These are phyloP conservation scores for Amphiprion ocellaris DNA, from an alignment of 2,113 vertebrate genomes.

Conservation along the genomic window DNA sequence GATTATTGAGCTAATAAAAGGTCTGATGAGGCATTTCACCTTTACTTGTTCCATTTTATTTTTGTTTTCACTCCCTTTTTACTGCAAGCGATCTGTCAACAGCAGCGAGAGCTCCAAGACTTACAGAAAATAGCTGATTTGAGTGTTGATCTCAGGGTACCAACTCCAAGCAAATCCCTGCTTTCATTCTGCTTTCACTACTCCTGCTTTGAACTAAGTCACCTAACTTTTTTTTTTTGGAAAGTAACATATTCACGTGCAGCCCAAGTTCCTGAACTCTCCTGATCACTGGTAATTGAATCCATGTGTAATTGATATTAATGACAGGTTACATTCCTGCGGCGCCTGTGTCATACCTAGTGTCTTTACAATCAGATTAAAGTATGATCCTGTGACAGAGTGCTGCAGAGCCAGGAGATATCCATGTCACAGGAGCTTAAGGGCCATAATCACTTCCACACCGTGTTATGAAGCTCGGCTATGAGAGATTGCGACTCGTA, in stretches of 20 bases:
- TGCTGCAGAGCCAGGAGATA: slow-evolving; percentile 73
- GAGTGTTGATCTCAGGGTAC: background rate
- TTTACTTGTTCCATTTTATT: slow-evolving; percentile 65
- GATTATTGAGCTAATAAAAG: slow-evolving; percentile 76
- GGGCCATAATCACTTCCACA: slow-evolving; percentile 84
- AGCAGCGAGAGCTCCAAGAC: slow-evolving; percentile 30
- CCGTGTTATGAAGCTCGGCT: slow-evolving; percentile 67
- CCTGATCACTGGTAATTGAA: slow-evolving; percentile 63
- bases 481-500: slow-evolving; percentile 72
- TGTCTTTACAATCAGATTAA: slow-evolving; percentile 84
- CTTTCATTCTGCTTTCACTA: slow-evolving; percentile 13
- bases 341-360: slow-evolving; percentile 80
- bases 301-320: slow-evolving; percentile 81
- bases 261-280: slow-evolving; percentile 45
- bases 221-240: background rate
- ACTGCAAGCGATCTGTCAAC: slow-evolving; percentile 33
- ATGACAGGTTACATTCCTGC: slow-evolving; percentile 82
- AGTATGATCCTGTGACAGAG: slow-evolving; percentile 80
- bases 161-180: background rate
- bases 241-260: slow-evolving; percentile 15
- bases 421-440: slow-evolving; percentile 83
- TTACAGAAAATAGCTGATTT: slow-evolving; percentile 28
- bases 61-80: slow-evolving; percentile 43
- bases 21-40: slow-evolving; percentile 70
- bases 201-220: slow-evolving; percentile 37